Evolutionary conservation across 1,140 invertebrate genomes (phyloP).

Genomic region (Agrilus planipennis): DNA sequence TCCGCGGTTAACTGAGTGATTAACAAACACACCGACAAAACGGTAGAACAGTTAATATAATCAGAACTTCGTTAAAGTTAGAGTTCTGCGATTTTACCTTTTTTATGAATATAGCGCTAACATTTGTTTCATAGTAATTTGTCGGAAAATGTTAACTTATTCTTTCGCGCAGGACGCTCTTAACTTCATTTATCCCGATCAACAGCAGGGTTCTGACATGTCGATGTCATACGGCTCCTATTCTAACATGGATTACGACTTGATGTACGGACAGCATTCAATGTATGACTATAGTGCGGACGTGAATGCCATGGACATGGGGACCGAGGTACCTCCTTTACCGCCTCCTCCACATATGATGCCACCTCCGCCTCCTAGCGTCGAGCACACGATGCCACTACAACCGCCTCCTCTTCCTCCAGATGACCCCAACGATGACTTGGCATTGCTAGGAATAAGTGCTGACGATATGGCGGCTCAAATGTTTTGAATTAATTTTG

Average conservation of each 20-base stretch:
- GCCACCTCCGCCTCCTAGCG: slow-evolving; percentile 14
- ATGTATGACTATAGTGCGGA: slow-evolving; percentile 15
- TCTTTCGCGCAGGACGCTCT: too few relatives aligned
- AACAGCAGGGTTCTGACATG: not conserved
- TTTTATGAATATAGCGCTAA: too few relatives aligned
- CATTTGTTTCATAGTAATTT: too few relatives aligned
- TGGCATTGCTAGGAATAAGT: slow-evolving; percentile 57
- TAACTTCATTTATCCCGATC: slow-evolving; percentile 3
- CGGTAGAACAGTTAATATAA: too few relatives aligned
- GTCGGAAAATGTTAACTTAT: too few relatives aligned
- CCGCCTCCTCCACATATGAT: slow-evolving; percentile 18
- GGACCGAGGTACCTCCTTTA: slow-evolving; percentile 17
- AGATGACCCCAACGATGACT: slow-evolving; percentile 47
- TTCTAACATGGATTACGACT: slow-evolving; percentile 12
- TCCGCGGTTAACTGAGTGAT: too few relatives aligned
- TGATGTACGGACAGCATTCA: slow-evolving; percentile 12
- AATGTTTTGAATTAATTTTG: slow-evolving; percentile 28
- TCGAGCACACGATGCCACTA: slow-evolving; percentile 27
- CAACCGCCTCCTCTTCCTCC: slow-evolving; percentile 29
- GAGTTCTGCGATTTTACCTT: too few relatives aligned
- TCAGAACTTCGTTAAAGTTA: too few relatives aligned
- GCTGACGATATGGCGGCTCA: slow-evolving; percentile 53
- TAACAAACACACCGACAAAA: too few relatives aligned
- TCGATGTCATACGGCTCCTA: slow-evolving; percentile 8
- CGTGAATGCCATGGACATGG: slow-evolving; percentile 5